A percentile compares a stretch with the other conserved stretches of the same genome.
Conservation (phyloP, 37 sponge, comb jelly and placozoan genomes). For the Oopsacas minuta region DNA sequence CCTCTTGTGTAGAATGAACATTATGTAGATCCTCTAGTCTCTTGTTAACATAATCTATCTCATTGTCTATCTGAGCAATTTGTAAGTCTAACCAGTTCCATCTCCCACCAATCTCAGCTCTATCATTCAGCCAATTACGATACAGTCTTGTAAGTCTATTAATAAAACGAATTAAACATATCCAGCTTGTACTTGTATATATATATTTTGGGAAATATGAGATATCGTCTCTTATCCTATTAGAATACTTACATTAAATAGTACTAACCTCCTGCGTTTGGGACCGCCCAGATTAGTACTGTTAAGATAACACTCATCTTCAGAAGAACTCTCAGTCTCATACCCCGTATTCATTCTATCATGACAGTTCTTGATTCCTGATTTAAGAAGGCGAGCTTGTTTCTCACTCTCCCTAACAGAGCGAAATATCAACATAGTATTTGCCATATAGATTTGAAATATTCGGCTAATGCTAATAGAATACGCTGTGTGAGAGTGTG, state of each 20-base stretch:
- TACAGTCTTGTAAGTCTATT: neutral
- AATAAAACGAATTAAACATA: neutral
- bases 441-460: too few relatives aligned
- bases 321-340: conserved; percentile 4
- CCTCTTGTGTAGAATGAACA: neutral
- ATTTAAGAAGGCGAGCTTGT: neutral
- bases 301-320: neutral
- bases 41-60: neutral
- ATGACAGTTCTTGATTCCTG: neutral
- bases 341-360: neutral
- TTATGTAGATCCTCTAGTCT: neutral
- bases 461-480: too few relatives aligned
- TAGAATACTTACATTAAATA: too few relatives aligned
- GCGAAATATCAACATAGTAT: neutral
- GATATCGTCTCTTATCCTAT: neutral
- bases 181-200: neutral
- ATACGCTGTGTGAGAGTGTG: too few relatives aligned
- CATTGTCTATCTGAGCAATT: neutral
- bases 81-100: neutral
- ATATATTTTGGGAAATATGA: neutral
- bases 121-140: neutral
- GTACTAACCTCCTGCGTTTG: neutral
- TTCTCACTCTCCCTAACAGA: neutral
- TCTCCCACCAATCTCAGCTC: neutral
- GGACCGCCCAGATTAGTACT: conserved; percentile 3